phyloP scores from a whole-genome alignment of 2,113 vertebrate species.

The Ochotona princeps region DNA sequence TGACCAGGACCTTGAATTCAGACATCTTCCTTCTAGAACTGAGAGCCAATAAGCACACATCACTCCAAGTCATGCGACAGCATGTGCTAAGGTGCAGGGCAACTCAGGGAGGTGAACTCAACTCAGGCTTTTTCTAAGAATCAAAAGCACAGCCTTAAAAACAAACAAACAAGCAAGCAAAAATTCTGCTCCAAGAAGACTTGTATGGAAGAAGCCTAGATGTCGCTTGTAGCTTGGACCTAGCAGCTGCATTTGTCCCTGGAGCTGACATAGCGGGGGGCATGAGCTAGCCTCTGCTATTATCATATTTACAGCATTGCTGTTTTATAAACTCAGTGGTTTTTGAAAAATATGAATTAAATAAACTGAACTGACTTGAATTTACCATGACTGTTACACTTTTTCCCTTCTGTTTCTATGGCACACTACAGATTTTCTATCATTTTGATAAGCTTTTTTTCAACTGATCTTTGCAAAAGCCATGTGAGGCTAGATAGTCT shows the following conservation, averaged over 20 bases:
- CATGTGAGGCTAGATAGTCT: neutral
- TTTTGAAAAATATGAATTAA: neutral
- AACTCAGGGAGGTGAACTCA: neutral
- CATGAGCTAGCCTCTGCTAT: neutral
- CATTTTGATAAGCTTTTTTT: neutral
- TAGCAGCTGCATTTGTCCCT: neutral
- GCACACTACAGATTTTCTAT: neutral
- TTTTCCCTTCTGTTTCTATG: neutral
- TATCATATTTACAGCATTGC: accelerated
- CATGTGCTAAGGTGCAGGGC: neutral
- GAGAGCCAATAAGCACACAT: neutral
- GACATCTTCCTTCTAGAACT: neutral
- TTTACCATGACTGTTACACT: neutral
- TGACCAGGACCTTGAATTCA: neutral
- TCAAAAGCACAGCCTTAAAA: neutral
- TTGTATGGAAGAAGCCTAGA: neutral
- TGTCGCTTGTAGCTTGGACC: neutral
- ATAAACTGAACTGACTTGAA: neutral
- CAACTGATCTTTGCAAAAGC: neutral
- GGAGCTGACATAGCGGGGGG: neutral
- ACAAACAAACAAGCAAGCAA: neutral
- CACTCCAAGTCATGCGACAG: neutral
- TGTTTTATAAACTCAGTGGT: neutral
- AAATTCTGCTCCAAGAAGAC: neutral
- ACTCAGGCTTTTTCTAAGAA: neutral